phyloP scores from a whole-genome alignment of 2,113 vertebrate species.

The Naja naja region DNA sequence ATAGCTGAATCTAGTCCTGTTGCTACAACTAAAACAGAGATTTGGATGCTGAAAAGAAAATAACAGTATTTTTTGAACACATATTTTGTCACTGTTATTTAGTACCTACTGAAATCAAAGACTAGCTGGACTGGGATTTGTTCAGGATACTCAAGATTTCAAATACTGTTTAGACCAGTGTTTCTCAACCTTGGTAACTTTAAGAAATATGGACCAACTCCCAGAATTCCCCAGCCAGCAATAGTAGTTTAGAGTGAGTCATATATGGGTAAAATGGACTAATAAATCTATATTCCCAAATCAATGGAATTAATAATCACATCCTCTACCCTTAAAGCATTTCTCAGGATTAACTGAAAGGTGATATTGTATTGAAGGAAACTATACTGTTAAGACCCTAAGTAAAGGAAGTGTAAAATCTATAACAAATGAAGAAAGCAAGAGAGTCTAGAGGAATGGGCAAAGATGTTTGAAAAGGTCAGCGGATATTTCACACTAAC shows the following conservation, averaged over 20 bases:
- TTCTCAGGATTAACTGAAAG: not conserved
- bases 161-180: not conserved
- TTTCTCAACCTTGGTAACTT: not conserved
- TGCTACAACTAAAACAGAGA: not conserved
- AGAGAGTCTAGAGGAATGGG: not conserved
- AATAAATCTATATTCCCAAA: not conserved
- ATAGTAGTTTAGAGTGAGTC: not conserved
- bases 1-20: not conserved
- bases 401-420: not conserved
- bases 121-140: accelerated
- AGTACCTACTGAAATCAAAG: not conserved
- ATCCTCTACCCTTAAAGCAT: not conserved
- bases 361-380: not conserved
- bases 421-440: not conserved
- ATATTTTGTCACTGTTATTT: not conserved
- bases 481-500: not conserved
- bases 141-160: not conserved
- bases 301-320: not conserved
- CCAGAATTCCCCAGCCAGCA: not conserved
- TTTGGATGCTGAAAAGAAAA: not conserved
- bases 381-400: not conserved
- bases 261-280: not conserved
- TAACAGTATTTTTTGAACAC: not conserved
- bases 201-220: not conserved
- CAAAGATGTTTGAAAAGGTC: not conserved